phyloP scores from a whole-genome alignment of 2,113 vertebrate genomes.

The Hyperopisus bebe region DNA sequence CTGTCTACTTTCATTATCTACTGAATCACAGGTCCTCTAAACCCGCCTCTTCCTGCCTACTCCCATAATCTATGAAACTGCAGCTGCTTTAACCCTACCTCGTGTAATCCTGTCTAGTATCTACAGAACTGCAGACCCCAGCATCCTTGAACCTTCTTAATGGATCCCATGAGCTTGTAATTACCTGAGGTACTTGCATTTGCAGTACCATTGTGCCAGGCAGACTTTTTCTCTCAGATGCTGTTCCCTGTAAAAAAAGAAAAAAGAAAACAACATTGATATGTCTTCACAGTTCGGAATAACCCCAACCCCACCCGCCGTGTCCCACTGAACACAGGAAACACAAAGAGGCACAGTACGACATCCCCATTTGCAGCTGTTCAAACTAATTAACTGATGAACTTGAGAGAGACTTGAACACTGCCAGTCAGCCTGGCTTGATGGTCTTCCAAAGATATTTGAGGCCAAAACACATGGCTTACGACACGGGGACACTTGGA shows the following conservation, averaged over 20 bases:
- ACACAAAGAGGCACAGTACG: neutral
- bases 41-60: neutral
- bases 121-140: neutral
- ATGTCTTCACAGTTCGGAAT: neutral
- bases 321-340: neutral
- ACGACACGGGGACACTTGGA: neutral
- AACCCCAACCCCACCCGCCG: neutral
- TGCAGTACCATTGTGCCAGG: neutral
- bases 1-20: conserved; percentile 1
- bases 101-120: neutral
- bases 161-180: neutral
- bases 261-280: neutral
- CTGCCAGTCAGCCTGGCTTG: conserved; percentile 39
- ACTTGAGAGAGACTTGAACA: conserved; percentile 36
- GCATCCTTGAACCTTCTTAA: neutral
- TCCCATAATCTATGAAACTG: neutral
- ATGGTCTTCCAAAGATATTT: conserved; percentile 24
- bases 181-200: neutral
- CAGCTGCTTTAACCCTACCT: neutral
- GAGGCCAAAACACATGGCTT: conserved; percentile 23
- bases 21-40: neutral
- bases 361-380: conserved; percentile 31
- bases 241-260: neutral
- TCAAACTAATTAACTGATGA: conserved; percentile 54
- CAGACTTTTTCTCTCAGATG: neutral